These are phyloP conservation scores for Peromyscus aztecus DNA, from an alignment of 2,797 vertebrate genomes.

Conservation along the genomic window DNA sequence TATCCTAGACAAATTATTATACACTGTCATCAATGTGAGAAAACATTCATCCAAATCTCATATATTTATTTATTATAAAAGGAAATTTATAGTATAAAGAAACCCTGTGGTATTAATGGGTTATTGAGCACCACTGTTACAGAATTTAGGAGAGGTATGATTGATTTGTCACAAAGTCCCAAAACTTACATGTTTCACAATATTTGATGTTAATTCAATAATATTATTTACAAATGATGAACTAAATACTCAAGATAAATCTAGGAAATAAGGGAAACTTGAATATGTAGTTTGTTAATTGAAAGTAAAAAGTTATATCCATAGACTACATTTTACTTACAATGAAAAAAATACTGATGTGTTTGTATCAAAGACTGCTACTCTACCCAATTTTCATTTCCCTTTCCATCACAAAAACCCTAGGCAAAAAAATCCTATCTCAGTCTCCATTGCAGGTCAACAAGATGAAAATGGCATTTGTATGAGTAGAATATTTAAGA, in stretches of 20 bases:
- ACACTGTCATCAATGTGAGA: constrained; percentile 28
- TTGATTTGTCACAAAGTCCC: constrained; percentile 26
- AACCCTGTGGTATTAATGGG: background rate
- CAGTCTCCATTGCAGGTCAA: background rate
- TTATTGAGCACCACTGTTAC: constrained; percentile 10
- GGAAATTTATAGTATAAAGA: background rate
- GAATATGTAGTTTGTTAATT: constrained; percentile 49
- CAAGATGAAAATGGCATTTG: constrained; percentile 1
- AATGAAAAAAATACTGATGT: constrained; percentile 26
- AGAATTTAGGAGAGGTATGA: background rate
- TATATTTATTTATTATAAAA: background rate
- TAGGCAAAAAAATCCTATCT: background rate
- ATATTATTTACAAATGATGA: constrained; percentile 27
- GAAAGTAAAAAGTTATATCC: constrained; percentile 23
- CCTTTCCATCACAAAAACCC: constrained; percentile 1
- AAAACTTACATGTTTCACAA: constrained; percentile 1
- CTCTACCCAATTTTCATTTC: background rate
- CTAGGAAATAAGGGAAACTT: background rate
- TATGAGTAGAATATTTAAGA: constrained; percentile 39
- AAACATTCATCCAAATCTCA: constrained; percentile 55
- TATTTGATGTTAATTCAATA: constrained; percentile 32
- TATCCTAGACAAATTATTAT: background rate
- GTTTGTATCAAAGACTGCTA: constrained; percentile 7
- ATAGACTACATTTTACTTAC: background rate
- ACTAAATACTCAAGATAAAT: constrained; percentile 15